Evolutionary conservation across 2,113 vertebrate genomes (phyloP).

Genomic region (Alexandromys fortis): DNA sequence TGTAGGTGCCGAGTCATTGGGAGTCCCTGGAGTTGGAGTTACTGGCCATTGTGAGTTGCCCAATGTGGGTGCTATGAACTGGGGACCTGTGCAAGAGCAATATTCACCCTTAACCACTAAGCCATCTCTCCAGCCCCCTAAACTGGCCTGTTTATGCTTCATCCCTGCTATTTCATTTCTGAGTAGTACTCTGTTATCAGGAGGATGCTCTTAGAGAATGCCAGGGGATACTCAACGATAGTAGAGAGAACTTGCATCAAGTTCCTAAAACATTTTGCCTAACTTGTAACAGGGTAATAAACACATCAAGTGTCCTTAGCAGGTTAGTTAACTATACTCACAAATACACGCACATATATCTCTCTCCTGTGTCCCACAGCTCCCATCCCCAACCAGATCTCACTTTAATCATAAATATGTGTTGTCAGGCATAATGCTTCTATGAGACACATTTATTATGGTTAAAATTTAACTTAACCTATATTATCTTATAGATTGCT

Average conservation of each 20-base stretch:
- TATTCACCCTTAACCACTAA: background rate
- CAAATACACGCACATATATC: background rate
- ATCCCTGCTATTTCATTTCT: background rate
- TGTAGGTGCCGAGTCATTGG: background rate
- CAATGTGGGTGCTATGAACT: background rate
- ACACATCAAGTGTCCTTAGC: background rate
- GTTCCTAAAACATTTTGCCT: conserved; percentile 25
- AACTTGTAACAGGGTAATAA: background rate
- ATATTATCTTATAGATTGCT: background rate
- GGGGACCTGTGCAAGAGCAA: background rate
- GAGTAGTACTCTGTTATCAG: background rate
- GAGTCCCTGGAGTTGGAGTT: background rate
- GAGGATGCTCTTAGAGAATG: background rate
- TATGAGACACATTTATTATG: conserved; percentile 1
- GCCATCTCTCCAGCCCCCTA: background rate
- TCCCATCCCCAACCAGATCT: background rate
- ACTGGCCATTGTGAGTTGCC: background rate
- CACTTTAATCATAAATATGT: background rate
- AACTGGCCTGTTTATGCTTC: background rate
- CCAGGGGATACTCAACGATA: background rate
- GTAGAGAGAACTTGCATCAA: background rate
- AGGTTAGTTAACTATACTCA: background rate
- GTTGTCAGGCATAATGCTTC: background rate
- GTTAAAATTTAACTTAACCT: conserved; percentile 43
- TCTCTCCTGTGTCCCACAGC: background rate